Base-by-base conservation (phyloP, 2,888 invertebrate species). In the Entomobrya proxima region DNA sequence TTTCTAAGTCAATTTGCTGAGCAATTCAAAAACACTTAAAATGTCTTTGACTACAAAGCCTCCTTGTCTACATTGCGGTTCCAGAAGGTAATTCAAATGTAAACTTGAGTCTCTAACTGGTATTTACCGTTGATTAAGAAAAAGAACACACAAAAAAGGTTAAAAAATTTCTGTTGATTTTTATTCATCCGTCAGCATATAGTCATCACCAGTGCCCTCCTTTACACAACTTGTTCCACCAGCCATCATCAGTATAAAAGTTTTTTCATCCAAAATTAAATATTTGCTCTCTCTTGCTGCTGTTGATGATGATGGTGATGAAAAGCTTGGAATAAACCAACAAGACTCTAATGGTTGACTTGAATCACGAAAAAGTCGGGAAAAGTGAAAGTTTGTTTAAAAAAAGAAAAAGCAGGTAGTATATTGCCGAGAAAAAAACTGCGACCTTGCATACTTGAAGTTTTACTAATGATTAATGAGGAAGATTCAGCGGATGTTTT, bases 251-350 rank as follows among this genome's bases (percentile, higher is more conserved):
- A n/a, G 44, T 37, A 37, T 44, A 44, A 69, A 27, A 27, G 35
- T 72, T 83, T 64, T 52, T 50, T 24, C 55, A 35, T 78, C 69
- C 58, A 78, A 85, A 78, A 85, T 85, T 85, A 85, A 85, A 85
- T 85, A 85, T 85, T 85, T 85, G 64, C 85, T 85, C 75, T 74
- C 61, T 50, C 79, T 79, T 85, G 64, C 67, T 75, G 67, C 30
- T 30, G 77, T 69, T 69, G 69, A 52, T 80, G 79, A 40, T 69
- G 69, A 85, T 85, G 74, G n/a, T n/a, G n/a, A n/a, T n/a, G n/a
- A n/a, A n/a, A 84, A 77, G 55, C 40, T 44, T 37, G 37, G 52
- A 64, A 50, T 64, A 75, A 82, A 82, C 74, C 24, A 75, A 69
- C 58, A 84, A 84, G 69, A 84, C 52, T 74, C 72, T 74, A 64